phyloP scores from a whole-genome alignment of 2,888 invertebrate genomes.

The Doris montereyensis region DNA sequence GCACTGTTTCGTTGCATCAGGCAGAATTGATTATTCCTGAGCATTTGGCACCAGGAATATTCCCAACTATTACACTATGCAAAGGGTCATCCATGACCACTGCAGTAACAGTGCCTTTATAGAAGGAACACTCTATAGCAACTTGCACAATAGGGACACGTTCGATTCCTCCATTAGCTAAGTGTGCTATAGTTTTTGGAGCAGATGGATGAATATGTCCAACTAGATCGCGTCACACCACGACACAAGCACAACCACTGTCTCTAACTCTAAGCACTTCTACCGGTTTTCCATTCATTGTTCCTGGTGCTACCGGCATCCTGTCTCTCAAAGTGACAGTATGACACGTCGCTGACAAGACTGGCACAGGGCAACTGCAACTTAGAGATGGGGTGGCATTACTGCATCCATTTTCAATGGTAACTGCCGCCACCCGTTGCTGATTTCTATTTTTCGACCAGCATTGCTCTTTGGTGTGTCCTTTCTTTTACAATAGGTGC shows the following conservation, averaged over 20 bases:
- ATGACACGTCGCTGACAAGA: too few species aligned
- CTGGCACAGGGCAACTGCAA: too few species aligned
- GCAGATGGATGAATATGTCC: neutral
- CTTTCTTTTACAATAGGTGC: too few species aligned
- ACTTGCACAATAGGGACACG: neutral
- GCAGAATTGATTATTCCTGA: too few species aligned
- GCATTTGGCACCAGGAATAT: conserved; percentile 29
- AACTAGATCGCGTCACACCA: neutral
- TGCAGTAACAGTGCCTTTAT: too few species aligned
- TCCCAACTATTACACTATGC: conserved; percentile 42
- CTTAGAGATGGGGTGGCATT: too few species aligned
- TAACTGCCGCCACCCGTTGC: too few species aligned
- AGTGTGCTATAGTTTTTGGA: neutral
- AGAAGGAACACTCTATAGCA: neutral
- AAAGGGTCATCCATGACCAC: conserved; percentile 41
- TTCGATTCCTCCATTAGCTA: neutral
- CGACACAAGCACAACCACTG: neutral
- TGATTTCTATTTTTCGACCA: too few species aligned
- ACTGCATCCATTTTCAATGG: too few species aligned
- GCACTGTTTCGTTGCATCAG: too few species aligned
- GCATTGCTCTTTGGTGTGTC: too few species aligned
- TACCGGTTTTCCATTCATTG: neutral
- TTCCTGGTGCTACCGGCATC: neutral
- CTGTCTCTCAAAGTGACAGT: neutral
- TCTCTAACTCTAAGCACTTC: neutral